These are phyloP conservation scores for Sylvia borin DNA, from an alignment of 2,797 vertebrate genomes.

Conservation along the genomic window DNA sequence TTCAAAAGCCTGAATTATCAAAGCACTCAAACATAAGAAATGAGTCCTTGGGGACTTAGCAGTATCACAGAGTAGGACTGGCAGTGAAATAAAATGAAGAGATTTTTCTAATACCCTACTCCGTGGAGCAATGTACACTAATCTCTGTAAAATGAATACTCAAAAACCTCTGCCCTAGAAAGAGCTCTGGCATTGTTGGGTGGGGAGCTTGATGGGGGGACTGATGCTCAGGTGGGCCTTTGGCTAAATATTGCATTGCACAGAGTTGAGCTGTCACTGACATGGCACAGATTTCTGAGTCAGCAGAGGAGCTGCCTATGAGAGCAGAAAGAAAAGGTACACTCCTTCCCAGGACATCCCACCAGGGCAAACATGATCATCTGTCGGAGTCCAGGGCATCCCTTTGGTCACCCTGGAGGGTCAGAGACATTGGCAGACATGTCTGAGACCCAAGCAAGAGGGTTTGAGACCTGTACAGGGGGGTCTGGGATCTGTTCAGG, in stretches of 20 bases:
- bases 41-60: background rate
- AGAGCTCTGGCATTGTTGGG: background rate
- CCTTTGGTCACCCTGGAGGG: no score
- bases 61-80: background rate
- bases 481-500: no score
- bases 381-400: no score
- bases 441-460: no score
- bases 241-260: background rate
- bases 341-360: background rate
- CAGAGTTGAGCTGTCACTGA: background rate
- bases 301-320: rapidly evolving
- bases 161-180: background rate
- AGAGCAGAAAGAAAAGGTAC: background rate
- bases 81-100: background rate
- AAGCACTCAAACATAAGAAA: background rate
- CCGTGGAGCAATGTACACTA: background rate
- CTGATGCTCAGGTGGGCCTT: background rate
- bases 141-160: background rate
- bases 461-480: no score
- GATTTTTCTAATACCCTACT: background rate
- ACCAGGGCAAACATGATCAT: background rate
- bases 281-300: background rate
- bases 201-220: background rate
- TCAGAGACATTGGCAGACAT: no score
- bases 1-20: background rate